These are phyloP conservation scores for Albula goreensis DNA, from an alignment of 2,113 vertebrate genomes.

Conservation along the genomic window DNA sequence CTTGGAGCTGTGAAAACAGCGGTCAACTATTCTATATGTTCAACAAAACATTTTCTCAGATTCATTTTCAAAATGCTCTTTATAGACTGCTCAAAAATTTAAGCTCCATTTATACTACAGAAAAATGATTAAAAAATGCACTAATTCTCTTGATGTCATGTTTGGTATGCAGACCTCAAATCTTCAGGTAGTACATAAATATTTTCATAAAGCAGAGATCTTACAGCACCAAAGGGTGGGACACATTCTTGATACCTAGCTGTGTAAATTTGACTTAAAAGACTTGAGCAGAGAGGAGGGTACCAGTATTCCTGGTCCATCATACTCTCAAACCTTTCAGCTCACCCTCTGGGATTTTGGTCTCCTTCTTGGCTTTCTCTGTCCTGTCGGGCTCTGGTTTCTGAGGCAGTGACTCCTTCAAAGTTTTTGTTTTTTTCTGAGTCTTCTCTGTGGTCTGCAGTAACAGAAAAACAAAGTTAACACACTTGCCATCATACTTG, in stretches of 20 bases:
- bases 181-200: too few species aligned
- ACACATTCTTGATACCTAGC: too few species aligned
- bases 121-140: too few species aligned
- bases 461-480: constrained; percentile 40
- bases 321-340: neutral
- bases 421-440: constrained; percentile 71
- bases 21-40: neutral
- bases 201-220: too few species aligned
- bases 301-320: neutral
- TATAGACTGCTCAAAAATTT: neutral
- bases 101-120: too few species aligned
- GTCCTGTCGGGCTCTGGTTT: constrained; percentile 78
- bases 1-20: constrained; percentile 35
- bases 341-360: constrained; percentile 78
- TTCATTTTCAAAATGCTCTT: neutral
- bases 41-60: neutral
- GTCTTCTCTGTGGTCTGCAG: constrained; percentile 72
- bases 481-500: neutral
- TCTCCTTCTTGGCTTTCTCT: constrained; percentile 75
- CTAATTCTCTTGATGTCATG: too few species aligned
- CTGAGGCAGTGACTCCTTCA: constrained; percentile 80
- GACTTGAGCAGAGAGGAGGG: neutral
- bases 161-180: too few species aligned
- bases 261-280: neutral
- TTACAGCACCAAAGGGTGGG: too few species aligned